Evolutionary conservation across 2,113 vertebrate species (phyloP), one percentile per base, ranked within the genome.

Genomic region (Brienomyrus longianalis): DNA sequence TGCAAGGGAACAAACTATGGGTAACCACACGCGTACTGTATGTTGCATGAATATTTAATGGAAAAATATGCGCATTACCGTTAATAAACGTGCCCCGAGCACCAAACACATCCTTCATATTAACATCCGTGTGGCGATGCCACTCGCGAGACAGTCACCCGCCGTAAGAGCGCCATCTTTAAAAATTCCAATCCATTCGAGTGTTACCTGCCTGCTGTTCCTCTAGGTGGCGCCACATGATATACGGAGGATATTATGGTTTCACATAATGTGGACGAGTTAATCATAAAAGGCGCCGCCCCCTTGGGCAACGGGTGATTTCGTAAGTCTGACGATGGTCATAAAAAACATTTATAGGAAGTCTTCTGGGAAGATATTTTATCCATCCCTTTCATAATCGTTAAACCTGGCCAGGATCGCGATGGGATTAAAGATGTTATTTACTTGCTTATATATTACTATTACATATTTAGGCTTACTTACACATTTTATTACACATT

Each of bases 151-250:
- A 74, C 31, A 54, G 27, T 11, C 3, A 4, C 27, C 66, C 27
- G 3, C 66, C 1, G 66, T 35, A 35, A 74, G 27, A 35, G 31
- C 66, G 31, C n/a, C 66, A 74, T 35, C 31, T 39, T 39, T 77
- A 66, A 66, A 62, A 66, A 66, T 17, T 31, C 31, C 1, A 15
- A 3, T 39, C 4, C 27, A 39, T 39, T 13, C 23, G 9, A 85
- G 83, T 23, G 9, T 9, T 51, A 51, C 45, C 83, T 50, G 23
- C 45, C 45, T 86, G 0, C 21, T n/a, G 47, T 84, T 86, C 83
- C 83, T n/a, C 83, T 86, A 86, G 83, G n/a, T 86, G 83, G 83
- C 83, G 48, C 83, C 45, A 86, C 45, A 27, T 51, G 23, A 86
- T 11, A 86, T 15, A 43, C 13, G 15, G 74, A 80, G 74, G 39